Evolutionary conservation across 1,140 invertebrate genomes (phyloP), one percentile per base, ranked within the genome.

Genomic region (Stegodyphus mimosarum): DNA sequence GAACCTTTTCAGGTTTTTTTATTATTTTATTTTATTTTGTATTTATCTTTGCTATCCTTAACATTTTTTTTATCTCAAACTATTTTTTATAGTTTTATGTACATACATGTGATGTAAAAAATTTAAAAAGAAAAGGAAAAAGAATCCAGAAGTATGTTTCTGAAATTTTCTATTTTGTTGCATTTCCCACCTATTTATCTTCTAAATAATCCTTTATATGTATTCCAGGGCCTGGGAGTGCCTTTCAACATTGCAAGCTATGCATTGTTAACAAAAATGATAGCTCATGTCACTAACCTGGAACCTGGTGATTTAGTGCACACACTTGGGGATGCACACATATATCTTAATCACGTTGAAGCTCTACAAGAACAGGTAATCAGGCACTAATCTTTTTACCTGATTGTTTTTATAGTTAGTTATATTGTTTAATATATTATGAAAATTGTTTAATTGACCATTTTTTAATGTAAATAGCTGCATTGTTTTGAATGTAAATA

Each of bases 201-300:
- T 60, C 33, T 33, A 33, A 33, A 33, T 33, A 33, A 33, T 33
- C 33, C 33, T 33, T 1, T 60, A 2, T 1, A 0, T 60, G 55
- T 60, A 18, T 88, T 90, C 11, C 87, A 93, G 92, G 98, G 98
- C 7, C 91, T 99, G 4, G 98, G 98, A 33, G 98, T 99, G 4
- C 98, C 98, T 18, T 99, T 99, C 90, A 99, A 99, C 90, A 98
- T 99, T 89, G 98, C 98, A 17, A 99, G 97, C 86, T 99, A 99
- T 92, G 94, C 98, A 2, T 89, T 99, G 7, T 92, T 99, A 0
- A 99, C 96, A 11, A 95, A 95, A 88, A 99, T 99, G 96, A 95
- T 99, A 88, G 98, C 98, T 75, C 96, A 99, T 90, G 93, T 99
- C 10, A 98, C 97, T 50, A 94, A 93, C 69, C 92, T 99, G 11